Evolutionary conservation across 2,797 vertebrate species (phyloP), one percentile per base, ranked within the genome.

Genomic region (Hafferia zeledoni): DNA sequence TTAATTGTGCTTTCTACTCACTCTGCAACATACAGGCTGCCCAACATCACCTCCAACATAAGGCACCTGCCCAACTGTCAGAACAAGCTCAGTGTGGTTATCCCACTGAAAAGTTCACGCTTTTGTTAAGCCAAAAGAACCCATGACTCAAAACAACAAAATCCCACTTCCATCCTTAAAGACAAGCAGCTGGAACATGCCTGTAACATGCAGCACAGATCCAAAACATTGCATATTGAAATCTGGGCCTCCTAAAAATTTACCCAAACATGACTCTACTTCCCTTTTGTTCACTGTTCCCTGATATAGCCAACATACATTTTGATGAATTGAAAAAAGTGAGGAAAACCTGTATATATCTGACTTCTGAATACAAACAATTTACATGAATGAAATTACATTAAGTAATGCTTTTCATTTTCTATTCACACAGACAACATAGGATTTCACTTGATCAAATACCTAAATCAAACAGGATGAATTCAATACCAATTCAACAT

Each of bases 31-130:
- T 81, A 76, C 52, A 56, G 59, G 27, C 27, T 55, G 37, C 18
- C 31, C 30, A 31, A 59, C 43, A 15, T 0, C 1, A 61, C 23
- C 65, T 78, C 18, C 68, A 76, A 4, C 0, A 0, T 10, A 33
- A 50, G 65, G n/a, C 15, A 76, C 17, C 18, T 64, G 67, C 20
- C 68, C 74, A 71, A 15, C 52, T n/a, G 8, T 35, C 55, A 79
- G 44, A 76, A 75, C 13, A 39, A 71, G 53, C 15, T 56, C 44
- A 33, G 0, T 9, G 24, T 15, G 6, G 16, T 43, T 43, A 52
- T 12, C 46, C 22, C 57, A 46, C 46, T 2, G 57, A 19, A 43
- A 68, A 89, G 27, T 17, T 88, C 41, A 71, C 4, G 9, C 10
- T 33, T 17, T 30, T 27, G 14, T 27, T 47, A 79, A 57, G 19